Base-by-base conservation (phyloP, 2,888 invertebrate genomes). In the Tiphia femorata region DNA sequence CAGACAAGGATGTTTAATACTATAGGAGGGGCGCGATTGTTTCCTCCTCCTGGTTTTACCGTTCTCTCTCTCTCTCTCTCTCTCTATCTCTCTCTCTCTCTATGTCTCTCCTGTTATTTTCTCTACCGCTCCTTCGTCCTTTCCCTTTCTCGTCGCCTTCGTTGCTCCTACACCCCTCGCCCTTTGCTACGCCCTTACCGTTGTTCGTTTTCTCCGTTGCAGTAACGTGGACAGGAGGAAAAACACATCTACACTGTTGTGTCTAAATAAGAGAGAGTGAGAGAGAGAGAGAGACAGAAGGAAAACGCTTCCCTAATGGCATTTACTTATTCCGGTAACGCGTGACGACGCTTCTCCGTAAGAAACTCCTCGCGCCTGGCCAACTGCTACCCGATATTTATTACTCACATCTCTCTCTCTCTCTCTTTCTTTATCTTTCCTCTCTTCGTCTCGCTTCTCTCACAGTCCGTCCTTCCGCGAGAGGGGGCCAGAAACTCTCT, bases 1-100 rank as follows among this genome's bases (percentile, higher is more conserved):
- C 49, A 44, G 47, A 12, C 21, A 30, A 49, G 54, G 38, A 56
- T 56, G 53, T 61, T 64, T 65, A 58, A 64, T 65, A 50, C 16
- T 43, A 8, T 16, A 43, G 21, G 30, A 38, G 42, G 27, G 49
- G 14, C 44, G 20, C 51, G 43, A 59, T 61, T 49, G 56, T 54
- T 65, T 46, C 33, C 23, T 16, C 14, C 33, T n/a, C 38, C 17
- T 38, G 19, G 19, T 38, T 17, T 17, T n/a, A n/a, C n/a, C n/a
- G n/a, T n/a, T n/a, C n/a, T n/a, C n/a, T n/a, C n/a, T n/a, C n/a
- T n/a, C n/a, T n/a, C n/a, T n/a, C n/a, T n/a, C n/a, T n/a, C n/a
- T n/a, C n/a, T n/a, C n/a, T n/a, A n/a, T n/a, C n/a, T n/a, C n/a
- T n/a, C n/a, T n/a, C n/a, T n/a, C n/a, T n/a, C n/a, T n/a, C n/a